phyloP scores from a whole-genome alignment of 2,888 invertebrate genomes.

The Drosophila lacicola region DNA sequence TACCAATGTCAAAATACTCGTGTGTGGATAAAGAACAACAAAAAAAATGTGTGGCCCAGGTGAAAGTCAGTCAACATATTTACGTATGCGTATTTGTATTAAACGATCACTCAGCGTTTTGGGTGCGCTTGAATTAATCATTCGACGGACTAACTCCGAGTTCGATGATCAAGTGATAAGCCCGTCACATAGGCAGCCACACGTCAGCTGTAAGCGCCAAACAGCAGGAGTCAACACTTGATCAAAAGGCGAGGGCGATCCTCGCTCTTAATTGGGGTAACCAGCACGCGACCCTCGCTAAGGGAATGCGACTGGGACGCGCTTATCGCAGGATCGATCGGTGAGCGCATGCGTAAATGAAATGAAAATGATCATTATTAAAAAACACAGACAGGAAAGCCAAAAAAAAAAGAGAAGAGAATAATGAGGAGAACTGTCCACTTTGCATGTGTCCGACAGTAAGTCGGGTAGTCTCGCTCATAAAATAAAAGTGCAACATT shows the following conservation, averaged over 20 bases:
- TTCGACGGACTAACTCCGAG: slow-evolving; percentile 24
- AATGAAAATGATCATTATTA: slow-evolving; percentile 84
- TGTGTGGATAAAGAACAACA: neutral
- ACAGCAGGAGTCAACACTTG: slow-evolving; percentile 81
- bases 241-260: slow-evolving; percentile 35
- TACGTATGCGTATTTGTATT: slow-evolving; percentile 47
- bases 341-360: slow-evolving; percentile 75
- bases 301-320: slow-evolving; percentile 23
- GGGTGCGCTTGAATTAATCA: slow-evolving; percentile 75
- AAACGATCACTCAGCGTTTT: slow-evolving; percentile 83
- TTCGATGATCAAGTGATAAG: slow-evolving; percentile 81
- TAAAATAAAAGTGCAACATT: slow-evolving; percentile 78
- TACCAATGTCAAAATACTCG: slow-evolving; percentile 55
- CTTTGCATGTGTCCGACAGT: slow-evolving; percentile 34
- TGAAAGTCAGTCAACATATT: slow-evolving; percentile 45
- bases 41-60: slow-evolving; percentile 28
- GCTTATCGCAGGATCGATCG: slow-evolving; percentile 64
- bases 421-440: neutral
- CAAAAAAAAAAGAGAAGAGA: slow-evolving; percentile 4
- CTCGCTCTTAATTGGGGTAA: slow-evolving; percentile 54
- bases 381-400: slow-evolving; percentile 41
- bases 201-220: slow-evolving; percentile 84
- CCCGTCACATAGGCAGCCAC: slow-evolving; percentile 80
- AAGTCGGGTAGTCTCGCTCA: slow-evolving; percentile 20
- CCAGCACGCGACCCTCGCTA: slow-evolving; percentile 58